Evolutionary conservation across 2,888 invertebrate genomes (phyloP).

Genomic region (Callyntrura guangdongensis): DNA sequence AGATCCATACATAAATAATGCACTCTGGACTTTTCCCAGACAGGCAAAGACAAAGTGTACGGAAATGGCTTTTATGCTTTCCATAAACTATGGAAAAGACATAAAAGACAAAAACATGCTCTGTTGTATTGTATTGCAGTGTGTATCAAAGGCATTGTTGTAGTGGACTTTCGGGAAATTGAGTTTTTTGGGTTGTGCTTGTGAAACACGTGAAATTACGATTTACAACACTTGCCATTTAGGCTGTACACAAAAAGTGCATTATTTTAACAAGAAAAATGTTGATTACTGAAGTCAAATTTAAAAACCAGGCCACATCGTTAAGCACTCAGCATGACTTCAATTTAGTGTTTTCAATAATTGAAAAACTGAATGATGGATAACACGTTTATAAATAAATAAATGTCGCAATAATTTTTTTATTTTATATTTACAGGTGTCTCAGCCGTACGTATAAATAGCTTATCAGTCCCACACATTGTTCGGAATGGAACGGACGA

Average conservation of each 20-base stretch:
- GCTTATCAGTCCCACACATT: slow-evolving; percentile 89
- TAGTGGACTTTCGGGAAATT: slow-evolving; percentile 43
- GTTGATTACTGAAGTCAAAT: no score
- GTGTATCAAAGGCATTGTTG: slow-evolving; percentile 11
- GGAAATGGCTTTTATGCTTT: slow-evolving; percentile 51
- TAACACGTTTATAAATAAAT: no score
- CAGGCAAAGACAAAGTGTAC: slow-evolving; percentile 20
- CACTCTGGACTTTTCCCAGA: slow-evolving; percentile 58
- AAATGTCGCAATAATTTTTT: not conserved
- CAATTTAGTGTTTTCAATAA: no score
- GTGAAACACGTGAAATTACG: not conserved
- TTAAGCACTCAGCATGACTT: no score
- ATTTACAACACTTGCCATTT: not conserved
- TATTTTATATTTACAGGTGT: slow-evolving; percentile 86
- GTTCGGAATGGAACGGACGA: slow-evolving; percentile 88
- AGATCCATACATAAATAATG: slow-evolving; percentile 69
- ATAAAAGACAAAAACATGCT: slow-evolving; percentile 53
- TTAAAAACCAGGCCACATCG: no score
- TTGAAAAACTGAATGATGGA: no score
- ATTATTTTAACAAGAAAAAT: no score
- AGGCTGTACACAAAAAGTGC: not conserved
- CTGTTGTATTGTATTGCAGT: not conserved
- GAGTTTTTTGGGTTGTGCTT: not conserved
- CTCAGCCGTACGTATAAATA: slow-evolving; percentile 88
- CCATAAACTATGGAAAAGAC: slow-evolving; percentile 51